Evolutionary conservation across 2,113 vertebrate genomes (phyloP).

Genomic region (Tachysurus vachellii): DNA sequence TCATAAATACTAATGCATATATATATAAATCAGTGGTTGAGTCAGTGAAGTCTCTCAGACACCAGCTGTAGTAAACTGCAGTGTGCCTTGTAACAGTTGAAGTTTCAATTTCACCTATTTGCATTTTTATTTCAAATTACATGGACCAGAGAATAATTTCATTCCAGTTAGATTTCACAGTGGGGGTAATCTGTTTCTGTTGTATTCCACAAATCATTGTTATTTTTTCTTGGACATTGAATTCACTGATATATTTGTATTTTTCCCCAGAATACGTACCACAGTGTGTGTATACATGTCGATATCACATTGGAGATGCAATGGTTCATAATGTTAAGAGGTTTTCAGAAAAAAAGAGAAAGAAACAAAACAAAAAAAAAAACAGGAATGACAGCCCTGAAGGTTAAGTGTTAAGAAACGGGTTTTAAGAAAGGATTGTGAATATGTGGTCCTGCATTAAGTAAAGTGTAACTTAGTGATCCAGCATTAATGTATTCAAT

Average conservation of each 20-base stretch:
- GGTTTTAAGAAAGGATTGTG: neutral
- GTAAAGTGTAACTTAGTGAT: too few relatives aligned
- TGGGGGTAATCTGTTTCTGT: neutral
- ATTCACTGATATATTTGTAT: neutral
- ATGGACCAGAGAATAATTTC: neutral
- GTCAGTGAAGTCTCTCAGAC: slow-evolving; percentile 31
- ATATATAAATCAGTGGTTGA: neutral
- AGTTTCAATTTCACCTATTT: slow-evolving; percentile 3
- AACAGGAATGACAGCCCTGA: neutral
- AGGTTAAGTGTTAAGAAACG: neutral
- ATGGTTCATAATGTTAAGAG: neutral
- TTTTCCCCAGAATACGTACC: neutral
- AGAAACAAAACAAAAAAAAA: neutral
- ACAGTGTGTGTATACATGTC: slow-evolving; percentile 10
- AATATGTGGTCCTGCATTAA: neutral
- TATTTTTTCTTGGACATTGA: neutral
- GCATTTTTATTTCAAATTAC: slow-evolving; percentile 13
- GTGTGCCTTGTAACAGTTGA: slow-evolving; percentile 20
- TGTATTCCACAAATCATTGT: neutral
- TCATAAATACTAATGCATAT: slow-evolving; percentile 6
- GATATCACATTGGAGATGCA: slow-evolving; percentile 17
- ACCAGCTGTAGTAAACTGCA: slow-evolving; percentile 39
- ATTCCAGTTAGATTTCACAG: slow-evolving; percentile 14
- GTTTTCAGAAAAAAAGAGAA: neutral
- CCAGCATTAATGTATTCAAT: too few relatives aligned